phyloP scores from a whole-genome alignment of 2,113 vertebrate species.

The Microcebus griseorufus region DNA sequence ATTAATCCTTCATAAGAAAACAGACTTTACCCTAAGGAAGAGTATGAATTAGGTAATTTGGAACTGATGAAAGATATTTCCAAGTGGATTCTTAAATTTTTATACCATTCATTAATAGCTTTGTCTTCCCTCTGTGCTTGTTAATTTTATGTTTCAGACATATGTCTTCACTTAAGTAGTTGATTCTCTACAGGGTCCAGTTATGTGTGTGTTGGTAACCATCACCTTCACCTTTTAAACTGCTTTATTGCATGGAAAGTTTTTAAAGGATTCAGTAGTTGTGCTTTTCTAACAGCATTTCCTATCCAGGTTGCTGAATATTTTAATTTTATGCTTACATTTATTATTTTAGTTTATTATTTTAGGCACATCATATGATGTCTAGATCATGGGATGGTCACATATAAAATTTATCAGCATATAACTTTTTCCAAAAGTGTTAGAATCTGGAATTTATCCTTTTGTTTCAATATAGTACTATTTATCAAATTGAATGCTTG shows the following conservation, averaged over 20 bases:
- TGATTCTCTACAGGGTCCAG: constrained; percentile 63
- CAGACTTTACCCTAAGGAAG: constrained; percentile 60
- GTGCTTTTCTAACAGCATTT: constrained; percentile 44
- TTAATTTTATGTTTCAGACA: constrained; percentile 78
- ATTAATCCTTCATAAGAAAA: constrained; percentile 62
- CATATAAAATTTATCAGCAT: not conserved
- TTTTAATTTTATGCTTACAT: constrained; percentile 10
- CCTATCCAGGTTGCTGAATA: not conserved
- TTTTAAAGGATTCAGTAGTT: constrained; percentile 54
- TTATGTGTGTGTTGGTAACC: constrained; percentile 62
- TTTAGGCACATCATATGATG: not conserved
- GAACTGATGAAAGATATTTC: constrained; percentile 76
- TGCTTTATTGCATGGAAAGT: constrained; percentile 46
- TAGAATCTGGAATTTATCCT: not conserved
- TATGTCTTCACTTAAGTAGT: constrained; percentile 61
- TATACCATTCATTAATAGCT: constrained; percentile 78
- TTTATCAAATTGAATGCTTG: not conserved
- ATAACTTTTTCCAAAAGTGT: not conserved
- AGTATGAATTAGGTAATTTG: constrained; percentile 74
- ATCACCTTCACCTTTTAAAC: constrained; percentile 79
- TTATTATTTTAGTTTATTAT: constrained; percentile 8
- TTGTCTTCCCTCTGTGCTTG: constrained; percentile 76
- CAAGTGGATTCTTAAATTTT: constrained; percentile 80
- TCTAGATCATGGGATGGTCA: not conserved
- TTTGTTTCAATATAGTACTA: not conserved